These are phyloP conservation scores for Sprattus sprattus DNA, from an alignment of 2,113 vertebrate species.

Conservation along the genomic window DNA sequence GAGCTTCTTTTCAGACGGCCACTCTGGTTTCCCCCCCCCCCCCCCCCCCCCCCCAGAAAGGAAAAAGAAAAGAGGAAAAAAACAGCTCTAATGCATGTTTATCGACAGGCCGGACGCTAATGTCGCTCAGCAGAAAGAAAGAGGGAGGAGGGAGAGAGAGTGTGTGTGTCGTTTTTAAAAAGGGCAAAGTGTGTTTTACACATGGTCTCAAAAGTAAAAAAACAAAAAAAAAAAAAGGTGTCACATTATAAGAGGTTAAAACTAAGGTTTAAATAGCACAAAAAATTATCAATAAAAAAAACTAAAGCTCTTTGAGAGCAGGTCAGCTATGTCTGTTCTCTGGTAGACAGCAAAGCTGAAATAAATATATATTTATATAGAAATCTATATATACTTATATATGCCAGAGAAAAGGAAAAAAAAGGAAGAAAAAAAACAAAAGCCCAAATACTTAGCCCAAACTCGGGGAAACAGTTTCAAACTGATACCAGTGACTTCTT, in stretches of 20 bases:
- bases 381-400: slow-evolving; percentile 57
- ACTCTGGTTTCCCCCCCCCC: slow-evolving; percentile 9
- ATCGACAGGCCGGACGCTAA: slow-evolving; percentile 39
- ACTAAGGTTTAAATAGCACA: slow-evolving; percentile 71
- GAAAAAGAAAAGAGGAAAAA: slow-evolving; percentile 6
- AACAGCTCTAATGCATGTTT: slow-evolving; percentile 13
- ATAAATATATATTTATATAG: slow-evolving; percentile 66
- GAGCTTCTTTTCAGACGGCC: slow-evolving; percentile 28
- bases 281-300: neutral
- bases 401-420: slow-evolving; percentile 54
- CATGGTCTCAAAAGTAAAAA: slow-evolving; percentile 46
- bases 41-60: neutral
- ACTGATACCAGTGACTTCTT: too few species aligned
- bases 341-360: slow-evolving; percentile 66
- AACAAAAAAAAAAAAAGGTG: slow-evolving; percentile 38
- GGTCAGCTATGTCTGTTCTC: slow-evolving; percentile 65
- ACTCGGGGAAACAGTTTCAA: slow-evolving; percentile 30
- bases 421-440: slow-evolving; percentile 46
- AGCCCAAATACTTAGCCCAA: slow-evolving; percentile 39
- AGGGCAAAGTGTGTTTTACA: slow-evolving; percentile 62
- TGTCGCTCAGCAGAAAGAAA: slow-evolving; percentile 37
- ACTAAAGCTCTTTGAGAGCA: slow-evolving; percentile 76
- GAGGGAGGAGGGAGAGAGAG: slow-evolving; percentile 25
- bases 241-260: slow-evolving; percentile 72
- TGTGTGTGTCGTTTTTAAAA: slow-evolving; percentile 45